phyloP scores from a whole-genome alignment of 2,113 vertebrate genomes.

The Campylomormyrus tamandua region DNA sequence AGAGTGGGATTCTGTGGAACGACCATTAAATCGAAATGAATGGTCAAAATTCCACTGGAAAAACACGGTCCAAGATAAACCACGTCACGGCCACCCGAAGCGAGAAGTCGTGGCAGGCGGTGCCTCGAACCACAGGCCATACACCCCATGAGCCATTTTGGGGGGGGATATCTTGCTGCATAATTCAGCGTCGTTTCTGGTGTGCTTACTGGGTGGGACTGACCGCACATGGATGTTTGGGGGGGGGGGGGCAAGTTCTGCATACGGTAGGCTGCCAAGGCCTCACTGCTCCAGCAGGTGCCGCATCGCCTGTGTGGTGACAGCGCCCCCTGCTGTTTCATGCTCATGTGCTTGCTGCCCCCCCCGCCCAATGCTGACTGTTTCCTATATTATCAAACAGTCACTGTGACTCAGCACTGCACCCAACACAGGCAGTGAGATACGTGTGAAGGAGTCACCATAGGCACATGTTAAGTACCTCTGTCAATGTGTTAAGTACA shows the following conservation, averaged over 20 bases:
- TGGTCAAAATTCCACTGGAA: conserved; percentile 11
- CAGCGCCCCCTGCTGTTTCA: not conserved
- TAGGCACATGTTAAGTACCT: not conserved
- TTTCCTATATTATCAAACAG: not conserved
- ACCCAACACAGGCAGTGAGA: not conserved
- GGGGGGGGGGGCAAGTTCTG: not conserved
- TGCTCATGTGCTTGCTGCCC: not conserved
- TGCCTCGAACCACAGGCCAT: not conserved
- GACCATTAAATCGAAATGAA: conserved; percentile 34
- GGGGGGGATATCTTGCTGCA: not conserved
- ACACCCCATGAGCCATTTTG: not conserved
- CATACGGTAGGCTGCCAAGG: not conserved
- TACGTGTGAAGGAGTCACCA: not conserved
- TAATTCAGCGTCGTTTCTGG: not conserved
- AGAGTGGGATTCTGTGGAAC: conserved; percentile 37
- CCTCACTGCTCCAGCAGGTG: not conserved
- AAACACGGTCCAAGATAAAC: conserved; percentile 21
- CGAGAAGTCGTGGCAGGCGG: not conserved
- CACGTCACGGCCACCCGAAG: not conserved
- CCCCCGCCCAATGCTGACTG: not conserved
- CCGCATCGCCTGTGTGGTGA: not conserved
- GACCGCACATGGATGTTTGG: not conserved
- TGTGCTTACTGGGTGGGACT: not conserved
- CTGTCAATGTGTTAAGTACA: not conserved
- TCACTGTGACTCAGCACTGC: not conserved